Evolutionary conservation across 1,140 invertebrate genomes (phyloP), one percentile per base, ranked within the genome.

Genomic region (Pseudobourletiella spinata): DNA sequence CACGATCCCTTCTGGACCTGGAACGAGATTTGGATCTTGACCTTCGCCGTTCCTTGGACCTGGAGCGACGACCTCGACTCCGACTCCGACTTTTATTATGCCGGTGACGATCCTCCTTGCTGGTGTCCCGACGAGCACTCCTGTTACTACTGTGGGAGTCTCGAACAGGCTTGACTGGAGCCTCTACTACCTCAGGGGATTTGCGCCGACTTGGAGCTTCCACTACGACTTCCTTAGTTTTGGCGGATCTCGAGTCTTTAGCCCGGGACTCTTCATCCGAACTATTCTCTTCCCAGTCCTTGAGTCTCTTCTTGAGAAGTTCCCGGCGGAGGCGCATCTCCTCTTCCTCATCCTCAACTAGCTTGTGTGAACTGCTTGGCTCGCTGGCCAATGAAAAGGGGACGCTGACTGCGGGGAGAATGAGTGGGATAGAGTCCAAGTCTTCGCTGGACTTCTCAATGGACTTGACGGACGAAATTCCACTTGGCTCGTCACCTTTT

Each of bases 241-340:
- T 3, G 11, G 18, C 54, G 20, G 24, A 18, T 57, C 15, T 57
- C 42, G 20, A 42, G 18, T 44, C 43, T 50, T 22, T 44, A 43
- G 16, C 25, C 42, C 52, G 39, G 43, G 59, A 43, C 35, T 63
- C 51, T 20, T 57, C 54, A 4, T 68, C 66, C 20, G 63, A 64
- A 8, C 39, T 30, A 44, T 43, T 57, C 18, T 66, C 68, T 59
- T 69, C 68, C 65, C 63, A 64, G 24, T 61, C 64, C 32, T 66
- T 64, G 35, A 69, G 32, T 30, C 64, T 20, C 39, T 69, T 69
- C 24, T 59, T 61, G 42, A 69, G 35, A 14, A 69, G 62, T 48
- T 69, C 68, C 2, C 57, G 35, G 24, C 68, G 44, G 14, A 69
- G 29, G 18, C 62, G n/a, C 8, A 58, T 16, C 25, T 69, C 68